Base-by-base conservation (phyloP, 37 sponge, comb jelly and placozoan genomes). In the Trichoplax adhaerens region DNA sequence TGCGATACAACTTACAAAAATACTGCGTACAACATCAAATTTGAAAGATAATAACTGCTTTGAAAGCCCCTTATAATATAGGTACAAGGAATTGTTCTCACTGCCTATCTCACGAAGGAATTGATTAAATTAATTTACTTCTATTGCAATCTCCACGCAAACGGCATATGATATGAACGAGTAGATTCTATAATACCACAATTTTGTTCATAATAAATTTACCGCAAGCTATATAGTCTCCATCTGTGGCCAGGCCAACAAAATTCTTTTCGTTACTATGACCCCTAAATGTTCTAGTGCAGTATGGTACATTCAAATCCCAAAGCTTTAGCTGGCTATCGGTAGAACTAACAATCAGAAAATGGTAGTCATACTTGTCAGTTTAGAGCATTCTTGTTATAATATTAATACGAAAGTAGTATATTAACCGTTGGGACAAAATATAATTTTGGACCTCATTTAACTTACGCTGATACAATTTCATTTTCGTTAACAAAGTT, bases 181-280 rank as follows among this genome's bases (percentile, higher is more conserved):
- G 29, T 29, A 29, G 29, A 29, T 29, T 29, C 29, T 29, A 12
- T 49, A 3, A 50, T 53, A 4, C 73, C 58, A 57, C 29, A 57
- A 3, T 49, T 53, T n/a, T 2, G 3, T 47, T 55, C 69, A 7
- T 50, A 3, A 3, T 3, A 53, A 12, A 68, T 87, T 69, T 58
- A 90, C 91, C 91, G 76, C 91, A 90, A 3, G 84, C 78, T 65
- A 90, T 82, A 74, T 75, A 86, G 69, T 86, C 79, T 3, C 66
- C 71, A 54, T 65, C 78, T 5, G 70, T 77, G 4, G 84, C 58
- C 3, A 90, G 79, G 1, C 91, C 91, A n/a, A 90, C 91, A 83
- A 90, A 90, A 58, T 90, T 90, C 75, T 90, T 90, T 47, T 90
- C 91, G 61, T 90, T 90, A 12, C 64, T 57, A 68, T 90, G 91